A percentile compares a stretch with the other conserved stretches of the same genome.
Evolutionary conservation across 2,888 invertebrate genomes (phyloP).

Genomic region (Agrotis puta): DNA sequence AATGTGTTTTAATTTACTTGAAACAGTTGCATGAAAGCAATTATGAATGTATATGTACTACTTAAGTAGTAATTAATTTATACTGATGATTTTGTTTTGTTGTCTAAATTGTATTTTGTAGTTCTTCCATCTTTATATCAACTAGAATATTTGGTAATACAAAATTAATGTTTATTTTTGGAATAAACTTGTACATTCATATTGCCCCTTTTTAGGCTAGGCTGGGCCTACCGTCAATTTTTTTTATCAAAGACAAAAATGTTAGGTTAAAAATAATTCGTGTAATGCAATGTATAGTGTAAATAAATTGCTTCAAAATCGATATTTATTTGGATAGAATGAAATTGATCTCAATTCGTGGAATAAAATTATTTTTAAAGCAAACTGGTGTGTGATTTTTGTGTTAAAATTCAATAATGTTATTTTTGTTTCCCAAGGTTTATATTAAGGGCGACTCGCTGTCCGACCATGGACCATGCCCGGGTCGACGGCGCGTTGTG

Average conservation of each 20-base stretch:
- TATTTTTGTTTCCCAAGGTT: too few species aligned
- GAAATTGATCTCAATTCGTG: constrained; percentile 66
- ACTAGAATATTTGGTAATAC: background rate
- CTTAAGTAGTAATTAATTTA: background rate
- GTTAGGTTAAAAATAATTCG: constrained; percentile 44
- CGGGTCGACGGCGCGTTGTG: too few species aligned
- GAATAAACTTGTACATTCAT: constrained; percentile 7
- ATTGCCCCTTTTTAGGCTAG: constrained; percentile 21
- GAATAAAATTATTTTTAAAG: constrained; percentile 68
- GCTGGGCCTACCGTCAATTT: constrained; percentile 44
- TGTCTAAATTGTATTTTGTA: background rate
- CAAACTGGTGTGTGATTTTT: constrained; percentile 4
- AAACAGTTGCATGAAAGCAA: constrained; percentile 27
- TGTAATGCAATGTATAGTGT: constrained; percentile 64
- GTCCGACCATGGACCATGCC: too few species aligned
- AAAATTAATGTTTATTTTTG: constrained; percentile 16
- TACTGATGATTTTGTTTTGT: background rate
- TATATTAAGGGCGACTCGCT: too few species aligned
- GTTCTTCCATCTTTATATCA: constrained; percentile 5
- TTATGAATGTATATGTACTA: background rate
- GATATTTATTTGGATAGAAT: constrained; percentile 58
- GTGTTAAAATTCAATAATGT: background rate
- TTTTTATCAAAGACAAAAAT: constrained; percentile 26
- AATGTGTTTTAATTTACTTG: constrained; percentile 18
- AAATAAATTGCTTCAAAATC: constrained; percentile 59